Conservation (phyloP, 2,797 vertebrate genomes). For the Spatula clypeata region DNA sequence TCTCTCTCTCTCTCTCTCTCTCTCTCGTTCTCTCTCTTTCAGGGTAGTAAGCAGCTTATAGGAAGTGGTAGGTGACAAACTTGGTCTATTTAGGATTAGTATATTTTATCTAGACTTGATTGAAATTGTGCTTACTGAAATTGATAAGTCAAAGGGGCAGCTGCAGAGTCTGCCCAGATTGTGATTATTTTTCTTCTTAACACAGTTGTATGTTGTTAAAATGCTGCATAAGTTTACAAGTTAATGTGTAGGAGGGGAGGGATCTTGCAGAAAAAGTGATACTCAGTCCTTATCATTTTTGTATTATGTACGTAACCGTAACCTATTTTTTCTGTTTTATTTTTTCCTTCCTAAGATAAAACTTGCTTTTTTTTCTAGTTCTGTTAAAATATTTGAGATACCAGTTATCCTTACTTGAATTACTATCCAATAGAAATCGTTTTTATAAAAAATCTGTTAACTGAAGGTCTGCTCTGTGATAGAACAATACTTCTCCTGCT, state of each 20-base stretch:
- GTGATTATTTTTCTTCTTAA: slow-evolving; percentile 73
- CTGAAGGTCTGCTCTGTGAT: neutral
- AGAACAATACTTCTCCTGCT: neutral
- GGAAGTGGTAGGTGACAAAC: slow-evolving; percentile 88
- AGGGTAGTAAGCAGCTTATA: slow-evolving; percentile 88
- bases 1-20: slow-evolving; percentile 64
- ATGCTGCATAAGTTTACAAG: slow-evolving; percentile 46
- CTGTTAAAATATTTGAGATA: neutral
- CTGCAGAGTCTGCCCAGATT: slow-evolving; percentile 71
- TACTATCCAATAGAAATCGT: neutral
- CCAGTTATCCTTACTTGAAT: neutral
- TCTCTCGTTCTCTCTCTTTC: slow-evolving; percentile 68
- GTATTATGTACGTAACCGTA: neutral
- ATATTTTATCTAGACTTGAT: slow-evolving; percentile 86
- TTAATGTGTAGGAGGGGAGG: neutral
- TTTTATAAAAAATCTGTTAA: neutral
- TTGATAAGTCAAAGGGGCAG: slow-evolving; percentile 83
- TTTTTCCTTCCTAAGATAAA: neutral
- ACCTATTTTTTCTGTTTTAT: neutral
- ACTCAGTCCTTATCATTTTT: neutral
- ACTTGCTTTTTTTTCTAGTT: neutral
- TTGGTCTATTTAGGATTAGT: slow-evolving; percentile 86
- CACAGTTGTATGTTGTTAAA: slow-evolving; percentile 31
- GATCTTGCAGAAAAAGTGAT: slow-evolving; percentile 10
- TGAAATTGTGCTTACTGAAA: slow-evolving; percentile 86